phyloP scores from a whole-genome alignment of 23 tunicate species.

The Ciona savignyi region DNA sequence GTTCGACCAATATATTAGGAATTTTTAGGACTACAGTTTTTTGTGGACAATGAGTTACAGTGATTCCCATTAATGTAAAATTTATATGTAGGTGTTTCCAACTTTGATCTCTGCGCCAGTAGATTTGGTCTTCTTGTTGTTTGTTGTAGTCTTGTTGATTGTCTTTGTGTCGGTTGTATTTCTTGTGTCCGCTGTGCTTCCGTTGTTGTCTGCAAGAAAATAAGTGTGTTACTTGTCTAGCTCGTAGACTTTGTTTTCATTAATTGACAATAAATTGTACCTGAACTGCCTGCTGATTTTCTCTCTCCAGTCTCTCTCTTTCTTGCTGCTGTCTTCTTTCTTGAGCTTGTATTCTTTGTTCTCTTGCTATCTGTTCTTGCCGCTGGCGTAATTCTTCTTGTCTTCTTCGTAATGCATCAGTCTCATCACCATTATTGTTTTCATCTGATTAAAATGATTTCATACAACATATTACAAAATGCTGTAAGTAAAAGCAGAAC shows the following conservation, averaged over 20 bases:
- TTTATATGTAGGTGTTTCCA: no score
- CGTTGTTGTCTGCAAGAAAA: constrained; percentile 19
- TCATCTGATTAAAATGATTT: no score
- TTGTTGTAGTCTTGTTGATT: neutral
- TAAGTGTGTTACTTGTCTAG: no score
- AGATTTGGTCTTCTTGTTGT: constrained; percentile 8
- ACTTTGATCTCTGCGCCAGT: neutral
- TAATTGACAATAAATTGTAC: no score
- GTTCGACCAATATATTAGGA: no score
- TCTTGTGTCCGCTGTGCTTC: constrained; percentile 1
- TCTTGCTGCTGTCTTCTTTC: constrained; percentile 36
- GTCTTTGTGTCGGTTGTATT: constrained; percentile 11
- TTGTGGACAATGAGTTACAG: no score
- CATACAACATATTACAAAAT: no score
- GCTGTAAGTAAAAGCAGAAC: no score
- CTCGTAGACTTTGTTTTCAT: no score
- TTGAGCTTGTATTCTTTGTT: constrained; percentile 46
- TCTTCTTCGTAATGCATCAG: constrained; percentile 2
- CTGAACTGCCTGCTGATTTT: neutral
- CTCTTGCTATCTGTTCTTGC: constrained; percentile 46
- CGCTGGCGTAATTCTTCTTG: constrained; percentile 29
- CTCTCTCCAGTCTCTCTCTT: constrained; percentile 40
- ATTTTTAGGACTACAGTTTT: no score
- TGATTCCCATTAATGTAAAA: no score
- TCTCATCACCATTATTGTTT: no score